Evolutionary conservation across 2,797 vertebrate genomes (phyloP), one percentile per base, ranked within the genome.

Genomic region (Scarus forsteni): DNA sequence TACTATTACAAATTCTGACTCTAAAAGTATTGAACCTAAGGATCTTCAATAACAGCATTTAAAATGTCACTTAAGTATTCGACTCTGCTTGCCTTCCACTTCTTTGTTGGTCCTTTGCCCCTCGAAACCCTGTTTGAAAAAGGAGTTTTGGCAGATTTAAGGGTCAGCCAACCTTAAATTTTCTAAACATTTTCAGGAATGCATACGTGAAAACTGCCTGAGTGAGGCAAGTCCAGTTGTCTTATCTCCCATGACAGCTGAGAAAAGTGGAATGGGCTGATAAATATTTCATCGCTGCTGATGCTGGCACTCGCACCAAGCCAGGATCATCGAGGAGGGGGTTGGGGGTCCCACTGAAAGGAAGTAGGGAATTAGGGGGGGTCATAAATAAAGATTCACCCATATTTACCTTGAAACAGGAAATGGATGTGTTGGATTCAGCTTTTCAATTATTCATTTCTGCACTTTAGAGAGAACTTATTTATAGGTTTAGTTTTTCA

Each of bases 231-330:
- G 67, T 76, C 84, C 35, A 3, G 55, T 63, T 49, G 61, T 80
- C 81, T 70, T 57, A 73, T 83, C 74, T 92, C 85, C 84, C 81
- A 63, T 80, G 87, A 90, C 84, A 64, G 81, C 79, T 59, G 45
- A 59, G 81, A 78, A 78, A 80, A 87, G 84, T 79, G 79, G 80
- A 85, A 75, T 80, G 87, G 83, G 80, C 88, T 85, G 81, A 92
- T 94, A 76, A 93, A 94, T 94, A 94, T 92, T 94, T 93, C 77
- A 94, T 73, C 55, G 16, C 66, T 85, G 85, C 90, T 92, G 90
- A 92, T 61, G 84, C 78, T 79, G 85, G 72, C 85, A 75, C 79
- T 85, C 70, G 38, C 88, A 88, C 90, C 79, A 34, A 77, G 66
- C 55, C 38, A n/a, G 71, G 79, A 62, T 50, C 4, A 2, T n/a